Percentiles rank a stretch among this genome's conserved stretches.
Conservation (phyloP, 2,797 vertebrate species). For the Yasuhikotakia modesta region DNA sequence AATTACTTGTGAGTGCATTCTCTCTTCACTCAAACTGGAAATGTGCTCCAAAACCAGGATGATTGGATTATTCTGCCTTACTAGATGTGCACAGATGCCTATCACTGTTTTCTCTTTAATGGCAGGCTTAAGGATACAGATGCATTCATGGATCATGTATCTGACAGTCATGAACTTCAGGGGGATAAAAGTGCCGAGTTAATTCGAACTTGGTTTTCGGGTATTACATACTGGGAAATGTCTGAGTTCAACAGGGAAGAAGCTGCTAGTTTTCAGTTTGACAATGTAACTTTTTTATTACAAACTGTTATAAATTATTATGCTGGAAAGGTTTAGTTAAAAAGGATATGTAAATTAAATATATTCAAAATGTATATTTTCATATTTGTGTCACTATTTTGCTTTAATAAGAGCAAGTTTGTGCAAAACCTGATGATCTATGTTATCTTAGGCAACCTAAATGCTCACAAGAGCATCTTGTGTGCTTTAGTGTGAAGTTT, state of each 20-base stretch:
- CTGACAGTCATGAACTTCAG: conserved; percentile 58
- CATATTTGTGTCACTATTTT: too few relatives aligned
- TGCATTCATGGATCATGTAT: conserved; percentile 62
- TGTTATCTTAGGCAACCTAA: too few relatives aligned
- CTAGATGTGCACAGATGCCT: conserved; percentile 73
- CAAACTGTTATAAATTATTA: too few relatives aligned
- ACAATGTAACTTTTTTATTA: too few relatives aligned
- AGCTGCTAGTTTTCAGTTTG: background rate
- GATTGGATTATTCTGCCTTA: conserved; percentile 83
- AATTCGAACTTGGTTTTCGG: conserved; percentile 11
- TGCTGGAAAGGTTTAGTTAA: too few relatives aligned
- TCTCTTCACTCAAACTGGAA: conserved; percentile 69
- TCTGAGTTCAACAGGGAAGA: background rate
- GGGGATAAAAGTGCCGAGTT: background rate
- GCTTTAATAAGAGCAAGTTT: too few relatives aligned
- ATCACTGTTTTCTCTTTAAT: conserved; percentile 61
- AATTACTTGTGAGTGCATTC: conserved; percentile 80
- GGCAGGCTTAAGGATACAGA: conserved; percentile 67
- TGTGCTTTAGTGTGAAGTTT: too few relatives aligned
- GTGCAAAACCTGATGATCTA: too few relatives aligned
- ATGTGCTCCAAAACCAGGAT: conserved; percentile 71
- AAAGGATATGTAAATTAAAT: too few relatives aligned
- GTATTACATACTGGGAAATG: background rate
- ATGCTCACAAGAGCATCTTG: too few relatives aligned
- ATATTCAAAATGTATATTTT: too few relatives aligned